These are phyloP conservation scores for Cephus pygmeus DNA, from an alignment of 2,888 invertebrate species.

Conservation along the genomic window DNA sequence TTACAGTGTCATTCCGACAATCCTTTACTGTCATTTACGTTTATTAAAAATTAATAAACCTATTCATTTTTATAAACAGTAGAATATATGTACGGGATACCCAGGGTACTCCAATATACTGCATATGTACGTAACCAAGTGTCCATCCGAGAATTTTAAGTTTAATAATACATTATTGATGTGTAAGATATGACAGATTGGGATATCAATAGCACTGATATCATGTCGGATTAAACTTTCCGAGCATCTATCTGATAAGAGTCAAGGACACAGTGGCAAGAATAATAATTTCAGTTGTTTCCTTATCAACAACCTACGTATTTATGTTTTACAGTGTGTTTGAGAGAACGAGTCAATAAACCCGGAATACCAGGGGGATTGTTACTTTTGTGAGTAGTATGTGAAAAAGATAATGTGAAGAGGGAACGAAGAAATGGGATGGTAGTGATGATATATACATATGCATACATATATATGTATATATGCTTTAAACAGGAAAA, in stretches of 20 bases:
- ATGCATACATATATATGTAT: neutral
- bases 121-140: neutral
- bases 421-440: constrained; percentile 9
- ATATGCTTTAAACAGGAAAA: neutral
- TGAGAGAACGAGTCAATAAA: constrained; percentile 47
- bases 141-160: neutral
- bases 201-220: neutral
- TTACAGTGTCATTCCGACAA: neutral
- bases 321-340: constrained; percentile 55
- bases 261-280: neutral
- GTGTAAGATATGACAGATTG: neutral
- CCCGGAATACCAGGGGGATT: constrained; percentile 49
- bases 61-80: neutral
- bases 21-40: neutral
- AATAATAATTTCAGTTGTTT: neutral
- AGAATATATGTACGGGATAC: neutral
- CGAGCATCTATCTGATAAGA: neutral
- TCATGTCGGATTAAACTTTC: neutral
- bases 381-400: constrained; percentile 61
- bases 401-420: constrained; percentile 10
- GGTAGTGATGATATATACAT: neutral
- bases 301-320: neutral
- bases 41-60: neutral
- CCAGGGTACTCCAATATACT: neutral
- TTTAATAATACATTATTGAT: neutral